phyloP scores from a whole-genome alignment of 2,888 invertebrate genomes.

The Melanophora roralis region DNA sequence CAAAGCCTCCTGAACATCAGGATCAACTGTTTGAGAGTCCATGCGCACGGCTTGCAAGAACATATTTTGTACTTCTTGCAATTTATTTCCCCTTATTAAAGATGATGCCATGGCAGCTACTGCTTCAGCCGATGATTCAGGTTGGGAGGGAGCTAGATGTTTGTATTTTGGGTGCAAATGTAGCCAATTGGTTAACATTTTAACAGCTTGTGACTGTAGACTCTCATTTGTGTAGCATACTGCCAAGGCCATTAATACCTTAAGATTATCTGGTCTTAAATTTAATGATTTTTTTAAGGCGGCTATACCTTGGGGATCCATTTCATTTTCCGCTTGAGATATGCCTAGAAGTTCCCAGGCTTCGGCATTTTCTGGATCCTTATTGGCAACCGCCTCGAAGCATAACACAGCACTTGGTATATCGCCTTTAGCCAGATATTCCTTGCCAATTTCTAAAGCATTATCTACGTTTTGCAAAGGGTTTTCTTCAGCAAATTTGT shows the following conservation, averaged over 20 bases:
- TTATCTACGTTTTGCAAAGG: slow-evolving; percentile 87
- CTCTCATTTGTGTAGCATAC: slow-evolving; percentile 98
- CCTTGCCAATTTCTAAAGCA: slow-evolving; percentile 91
- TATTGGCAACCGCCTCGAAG: slow-evolving; percentile 96
- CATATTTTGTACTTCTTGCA: slow-evolving; percentile 83
- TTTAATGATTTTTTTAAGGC: slow-evolving; percentile 91
- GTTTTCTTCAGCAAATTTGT: slow-evolving; percentile 83
- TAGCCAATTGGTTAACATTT: slow-evolving; percentile 88
- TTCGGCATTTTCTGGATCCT: slow-evolving; percentile 86
- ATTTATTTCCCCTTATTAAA: slow-evolving; percentile 76
- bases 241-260: slow-evolving; percentile 92
- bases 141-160: slow-evolving; percentile 79
- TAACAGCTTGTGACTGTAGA: slow-evolving; percentile 91
- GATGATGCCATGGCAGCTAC: slow-evolving; percentile 74
- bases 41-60: slow-evolving; percentile 88
- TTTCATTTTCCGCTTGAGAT: slow-evolving; percentile 98
- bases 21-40: slow-evolving; percentile 86
- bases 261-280: slow-evolving; percentile 87
- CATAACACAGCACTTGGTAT: slow-evolving; percentile 96
- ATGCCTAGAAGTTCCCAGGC: slow-evolving; percentile 93
- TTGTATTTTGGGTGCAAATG: slow-evolving; percentile 88
- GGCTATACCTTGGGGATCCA: slow-evolving; percentile 93
- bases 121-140: slow-evolving; percentile 77
- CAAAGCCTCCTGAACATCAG: slow-evolving; percentile 94
- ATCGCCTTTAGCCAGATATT: slow-evolving; percentile 90